A percentile compares a stretch with the other conserved stretches of the same genome.
These are phyloP conservation scores for Cyrtorhinus lividipennis DNA, from an alignment of 1,140 invertebrate genomes.

Conservation along the genomic window DNA sequence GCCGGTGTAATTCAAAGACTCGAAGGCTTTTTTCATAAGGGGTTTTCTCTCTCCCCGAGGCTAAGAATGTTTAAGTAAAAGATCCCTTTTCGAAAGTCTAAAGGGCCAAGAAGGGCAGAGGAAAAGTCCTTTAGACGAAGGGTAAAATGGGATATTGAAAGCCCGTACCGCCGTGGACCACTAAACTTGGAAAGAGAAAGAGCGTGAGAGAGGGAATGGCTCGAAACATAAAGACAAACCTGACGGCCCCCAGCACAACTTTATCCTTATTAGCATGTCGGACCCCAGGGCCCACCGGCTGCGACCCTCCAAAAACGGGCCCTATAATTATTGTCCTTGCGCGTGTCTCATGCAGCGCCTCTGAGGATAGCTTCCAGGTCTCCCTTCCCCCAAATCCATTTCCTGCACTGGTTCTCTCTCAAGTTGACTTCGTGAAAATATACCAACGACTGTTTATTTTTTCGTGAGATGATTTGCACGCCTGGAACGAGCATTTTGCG, in stretches of 20 bases:
- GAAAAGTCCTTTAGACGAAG: no score
- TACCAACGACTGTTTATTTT: no score
- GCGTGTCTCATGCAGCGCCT: no score
- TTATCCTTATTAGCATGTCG: constrained; percentile 1
- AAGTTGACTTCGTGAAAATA: no score
- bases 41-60: not conserved
- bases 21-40: not conserved
- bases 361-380: no score
- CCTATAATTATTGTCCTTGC: not conserved
- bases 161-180: not conserved
- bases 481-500: no score
- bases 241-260: not conserved
- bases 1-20: not conserved
- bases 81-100: not conserved
- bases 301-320: not conserved
- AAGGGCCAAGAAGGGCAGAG: not conserved
- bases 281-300: not conserved
- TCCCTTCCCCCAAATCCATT: no score
- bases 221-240: not conserved
- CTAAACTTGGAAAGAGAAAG: not conserved
- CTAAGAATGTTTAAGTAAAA: not conserved
- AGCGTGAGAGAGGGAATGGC: not conserved
- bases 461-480: no score
- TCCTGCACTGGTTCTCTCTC: no score
- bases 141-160: not conserved